These are phyloP conservation scores for Alexandromys fortis DNA, from an alignment of 2,113 vertebrate species.

Conservation along the genomic window DNA sequence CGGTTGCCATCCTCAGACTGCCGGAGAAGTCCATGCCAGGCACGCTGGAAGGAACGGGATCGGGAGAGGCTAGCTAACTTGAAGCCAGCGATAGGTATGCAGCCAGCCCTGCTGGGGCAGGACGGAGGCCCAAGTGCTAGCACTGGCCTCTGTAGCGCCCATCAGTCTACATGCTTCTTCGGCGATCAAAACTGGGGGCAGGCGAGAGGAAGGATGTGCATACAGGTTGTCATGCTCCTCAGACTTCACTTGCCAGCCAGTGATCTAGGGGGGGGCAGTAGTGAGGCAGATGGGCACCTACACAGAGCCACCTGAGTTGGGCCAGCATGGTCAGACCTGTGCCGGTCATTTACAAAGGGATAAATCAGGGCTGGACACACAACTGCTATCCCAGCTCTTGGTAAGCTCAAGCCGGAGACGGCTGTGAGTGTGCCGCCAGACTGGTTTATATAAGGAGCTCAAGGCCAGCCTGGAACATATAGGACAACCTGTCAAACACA, in stretches of 20 bases:
- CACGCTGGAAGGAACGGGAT: neutral
- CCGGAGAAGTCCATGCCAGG: neutral
- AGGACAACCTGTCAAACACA: neutral
- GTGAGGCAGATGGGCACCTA: rapidly evolving
- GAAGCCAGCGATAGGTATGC: neutral
- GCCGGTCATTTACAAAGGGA: neutral
- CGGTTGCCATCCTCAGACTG: neutral
- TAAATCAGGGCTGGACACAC: neutral
- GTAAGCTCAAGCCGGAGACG: neutral
- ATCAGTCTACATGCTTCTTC: rapidly evolving
- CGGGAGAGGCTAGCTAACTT: neutral
- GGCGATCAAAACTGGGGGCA: rapidly evolving
- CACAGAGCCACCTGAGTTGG: no score
- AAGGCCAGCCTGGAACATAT: neutral
- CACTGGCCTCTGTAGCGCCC: neutral
- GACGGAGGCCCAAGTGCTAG: neutral
- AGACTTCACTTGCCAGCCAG: rapidly evolving
- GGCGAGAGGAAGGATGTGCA: rapidly evolving
- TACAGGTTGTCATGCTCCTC: rapidly evolving
- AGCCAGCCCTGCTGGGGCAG: rapidly evolving
- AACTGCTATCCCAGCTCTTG: neutral
- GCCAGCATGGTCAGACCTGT: neutral
- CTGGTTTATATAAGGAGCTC: neutral
- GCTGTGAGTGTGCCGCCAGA: neutral
- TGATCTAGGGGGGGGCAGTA: neutral